phyloP scores from a whole-genome alignment of 2,113 vertebrate species.

The Lepisosteus oculatus region DNA sequence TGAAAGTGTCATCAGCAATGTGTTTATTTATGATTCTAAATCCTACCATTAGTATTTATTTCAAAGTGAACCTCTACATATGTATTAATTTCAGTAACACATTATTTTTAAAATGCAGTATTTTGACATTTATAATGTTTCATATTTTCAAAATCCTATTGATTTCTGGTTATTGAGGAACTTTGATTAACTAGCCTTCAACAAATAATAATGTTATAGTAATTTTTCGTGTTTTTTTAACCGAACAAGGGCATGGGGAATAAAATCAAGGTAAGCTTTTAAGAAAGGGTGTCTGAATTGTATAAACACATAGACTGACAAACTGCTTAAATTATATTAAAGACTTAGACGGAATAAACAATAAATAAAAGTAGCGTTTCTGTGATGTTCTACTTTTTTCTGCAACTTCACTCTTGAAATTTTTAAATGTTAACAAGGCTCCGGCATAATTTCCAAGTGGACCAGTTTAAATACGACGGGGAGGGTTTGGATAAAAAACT shows the following conservation, averaged over 20 bases:
- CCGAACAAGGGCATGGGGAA: too few species aligned
- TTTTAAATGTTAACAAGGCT: too few species aligned
- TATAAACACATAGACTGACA: background rate
- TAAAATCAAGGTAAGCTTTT: too few species aligned
- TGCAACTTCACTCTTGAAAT: background rate
- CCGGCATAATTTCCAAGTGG: too few species aligned
- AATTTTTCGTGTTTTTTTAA: too few species aligned
- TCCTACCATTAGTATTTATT: background rate
- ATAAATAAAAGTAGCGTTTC: background rate
- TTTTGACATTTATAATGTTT: too few species aligned
- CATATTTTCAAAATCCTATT: too few species aligned
- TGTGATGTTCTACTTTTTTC: slow-evolving; percentile 11
- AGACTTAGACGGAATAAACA: slow-evolving; percentile 2
- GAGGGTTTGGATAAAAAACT: too few species aligned
- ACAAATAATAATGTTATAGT: too few species aligned
- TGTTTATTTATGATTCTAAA: background rate
- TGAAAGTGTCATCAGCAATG: slow-evolving; percentile 15
- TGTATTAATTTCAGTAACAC: background rate
- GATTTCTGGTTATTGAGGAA: too few species aligned
- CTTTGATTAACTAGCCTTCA: background rate
- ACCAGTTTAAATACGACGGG: too few species aligned
- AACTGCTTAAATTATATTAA: background rate
- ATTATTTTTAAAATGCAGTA: background rate
- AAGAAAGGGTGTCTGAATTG: too few species aligned
- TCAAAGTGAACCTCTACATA: background rate